A percentile compares a stretch with the other conserved stretches of the same genome.
Evolutionary conservation across 2,888 invertebrate species (phyloP).

Genomic region (Protophormia terraenovae): DNA sequence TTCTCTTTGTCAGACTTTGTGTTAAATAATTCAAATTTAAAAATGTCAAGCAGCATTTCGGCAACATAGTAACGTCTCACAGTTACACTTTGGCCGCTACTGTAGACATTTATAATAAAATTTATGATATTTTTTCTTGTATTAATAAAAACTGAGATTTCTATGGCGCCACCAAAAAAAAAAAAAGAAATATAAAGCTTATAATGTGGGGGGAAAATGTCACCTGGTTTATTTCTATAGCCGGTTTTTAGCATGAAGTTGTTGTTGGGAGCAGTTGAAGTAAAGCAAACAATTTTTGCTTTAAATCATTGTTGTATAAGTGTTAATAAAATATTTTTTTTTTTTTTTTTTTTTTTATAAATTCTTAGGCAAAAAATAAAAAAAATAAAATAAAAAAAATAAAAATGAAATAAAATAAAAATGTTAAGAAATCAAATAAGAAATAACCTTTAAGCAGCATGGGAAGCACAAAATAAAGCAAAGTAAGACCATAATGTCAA

Average conservation of each 20-base stretch:
- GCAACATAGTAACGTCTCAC: neutral
- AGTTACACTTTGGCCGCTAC: conserved; percentile 19
- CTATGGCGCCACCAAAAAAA: neutral
- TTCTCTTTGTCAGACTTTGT: conserved; percentile 36
- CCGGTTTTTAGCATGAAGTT: conserved; percentile 6
- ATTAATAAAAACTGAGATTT: conserved; percentile 60
- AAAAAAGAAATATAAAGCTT: no score
- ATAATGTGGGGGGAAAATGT: neutral
- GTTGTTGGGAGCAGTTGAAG: neutral
- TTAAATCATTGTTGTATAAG: conserved; percentile 57
- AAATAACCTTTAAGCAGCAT: conserved; percentile 22
- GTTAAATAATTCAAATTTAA: conserved; percentile 65
- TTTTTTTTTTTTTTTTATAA: neutral
- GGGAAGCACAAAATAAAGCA: neutral
- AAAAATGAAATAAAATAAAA: conserved; percentile 43
- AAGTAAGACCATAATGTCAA: conserved; percentile 69
- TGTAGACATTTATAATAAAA: conserved; percentile 65
- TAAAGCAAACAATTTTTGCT: conserved; percentile 18
- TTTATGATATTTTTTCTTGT: conserved; percentile 54
- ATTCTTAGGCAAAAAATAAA: no score
- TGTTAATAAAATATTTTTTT: conserved; percentile 58
- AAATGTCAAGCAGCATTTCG: conserved; percentile 65
- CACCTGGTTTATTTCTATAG: conserved; percentile 30
- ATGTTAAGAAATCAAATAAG: conserved; percentile 6
- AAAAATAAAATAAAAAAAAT: neutral